Evolutionary conservation across 2,888 invertebrate genomes (phyloP), one percentile per base, ranked within the genome.

Genomic region (Gymnocheta viridis): DNA sequence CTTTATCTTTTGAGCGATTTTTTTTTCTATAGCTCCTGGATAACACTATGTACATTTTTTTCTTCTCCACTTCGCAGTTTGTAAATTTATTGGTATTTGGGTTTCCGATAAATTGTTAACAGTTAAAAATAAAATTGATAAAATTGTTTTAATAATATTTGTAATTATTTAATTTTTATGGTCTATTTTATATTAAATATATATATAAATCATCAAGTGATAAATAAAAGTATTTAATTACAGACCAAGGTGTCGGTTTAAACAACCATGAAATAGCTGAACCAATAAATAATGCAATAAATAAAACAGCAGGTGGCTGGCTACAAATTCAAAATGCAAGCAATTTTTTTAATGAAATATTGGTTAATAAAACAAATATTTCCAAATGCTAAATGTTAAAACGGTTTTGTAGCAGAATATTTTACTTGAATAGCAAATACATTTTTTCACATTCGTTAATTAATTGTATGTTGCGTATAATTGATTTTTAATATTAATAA

Each of bases 201-300:
- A 38, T 27, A 49, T 32, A 60, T 60, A 60, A 51, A 44, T 38
- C 35, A 49, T 24, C 35, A 49, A 51, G 14, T 22, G 14, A 54
- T 49, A 19, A 12, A 74, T 7, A 64, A 29, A 10, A 47, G 14
- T 38, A 27, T 35, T 49, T 58, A 47, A 58, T 49, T 54, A 66
- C 22, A 22, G 35, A 44, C 35, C 19, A 58, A 64, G 41, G 7
- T 74, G 51, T 51, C 51, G 51, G 27, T 49, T 47, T 47, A 32
- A 24, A 35, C 67, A 47, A 22, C 14, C 17, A 32, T 35, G 44
- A 76, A 76, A 35, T 49, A 19, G n/a, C 12, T 58, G 17, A 27
- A 22, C 4, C n/a, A 19, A 77, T 77, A 67, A 67, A 77, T 77
- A 67, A 56, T 66, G 56, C 12, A 67, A 27, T 77, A 47, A 76